These are phyloP conservation scores for Anthopleura sola DNA, from an alignment of 64 coral and sea anemone species.

Conservation along the genomic window DNA sequence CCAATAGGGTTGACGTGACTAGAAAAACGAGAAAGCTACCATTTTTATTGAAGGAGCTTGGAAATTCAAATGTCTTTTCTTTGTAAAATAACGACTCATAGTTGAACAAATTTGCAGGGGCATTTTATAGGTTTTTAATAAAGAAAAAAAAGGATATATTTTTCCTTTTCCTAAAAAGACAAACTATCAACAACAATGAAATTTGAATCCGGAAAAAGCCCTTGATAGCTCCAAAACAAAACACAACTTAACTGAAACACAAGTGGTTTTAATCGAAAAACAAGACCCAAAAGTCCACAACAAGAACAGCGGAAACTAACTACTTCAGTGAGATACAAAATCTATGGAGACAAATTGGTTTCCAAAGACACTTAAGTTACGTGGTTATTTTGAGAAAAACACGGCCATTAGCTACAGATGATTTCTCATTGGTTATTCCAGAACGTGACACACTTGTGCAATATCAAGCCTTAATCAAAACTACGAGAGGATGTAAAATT, in stretches of 20 bases:
- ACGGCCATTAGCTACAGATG: not conserved
- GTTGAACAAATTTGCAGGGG: too few relatives aligned
- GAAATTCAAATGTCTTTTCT: too few relatives aligned
- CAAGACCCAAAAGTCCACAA: not conserved
- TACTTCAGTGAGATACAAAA: not conserved
- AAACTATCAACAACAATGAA: not conserved
- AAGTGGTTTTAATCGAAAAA: not conserved
- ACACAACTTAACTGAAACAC: not conserved
- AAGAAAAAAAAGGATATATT: too few relatives aligned
- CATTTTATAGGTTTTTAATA: too few relatives aligned
- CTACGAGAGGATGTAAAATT: not conserved
- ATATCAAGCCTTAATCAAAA: not conserved
- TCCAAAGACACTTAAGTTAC: too few relatives aligned
- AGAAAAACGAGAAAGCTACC: too few relatives aligned
- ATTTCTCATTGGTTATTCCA: not conserved
- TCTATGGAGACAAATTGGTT: not conserved
- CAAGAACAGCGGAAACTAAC: not conserved
- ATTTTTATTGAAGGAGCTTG: too few relatives aligned
- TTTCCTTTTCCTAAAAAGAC: not conserved
- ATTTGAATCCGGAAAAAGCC: not conserved
- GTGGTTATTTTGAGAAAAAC: not conserved
- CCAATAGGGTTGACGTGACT: too few relatives aligned
- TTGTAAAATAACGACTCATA: too few relatives aligned
- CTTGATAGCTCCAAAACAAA: not conserved
- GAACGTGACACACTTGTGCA: not conserved